A percentile compares a stretch with the other conserved stretches of the same genome.
phyloP scores from a whole-genome alignment of 2,113 vertebrate genomes.

The Triplophysa dalaica region DNA sequence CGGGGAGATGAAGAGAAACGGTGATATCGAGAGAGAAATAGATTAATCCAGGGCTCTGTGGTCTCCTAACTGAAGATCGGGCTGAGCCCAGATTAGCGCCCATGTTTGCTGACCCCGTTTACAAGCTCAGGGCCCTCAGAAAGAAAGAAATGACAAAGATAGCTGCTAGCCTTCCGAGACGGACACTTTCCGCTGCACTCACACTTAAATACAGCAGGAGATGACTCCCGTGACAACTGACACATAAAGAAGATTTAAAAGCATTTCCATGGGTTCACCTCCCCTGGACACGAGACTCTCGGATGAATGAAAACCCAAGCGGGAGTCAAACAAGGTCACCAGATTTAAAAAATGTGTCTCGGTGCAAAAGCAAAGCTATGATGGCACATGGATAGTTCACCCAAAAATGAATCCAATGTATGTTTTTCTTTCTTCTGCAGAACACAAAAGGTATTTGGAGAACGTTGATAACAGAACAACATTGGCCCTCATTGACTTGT shows the following conservation, averaged over 20 bases:
- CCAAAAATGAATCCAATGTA: too few relatives aligned
- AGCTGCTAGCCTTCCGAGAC: background rate
- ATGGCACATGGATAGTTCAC: background rate
- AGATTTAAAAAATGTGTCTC: slow-evolving; percentile 5
- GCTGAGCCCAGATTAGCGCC: slow-evolving; percentile 62
- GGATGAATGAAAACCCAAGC: background rate
- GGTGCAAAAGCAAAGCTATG: slow-evolving; percentile 19
- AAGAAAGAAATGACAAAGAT: slow-evolving; percentile 6
- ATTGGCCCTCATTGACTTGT: too few relatives aligned
- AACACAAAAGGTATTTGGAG: too few relatives aligned
- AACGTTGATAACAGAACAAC: too few relatives aligned
- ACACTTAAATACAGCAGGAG: background rate
- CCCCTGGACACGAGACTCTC: background rate
- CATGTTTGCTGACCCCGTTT: slow-evolving; percentile 41
- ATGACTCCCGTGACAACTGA: background rate
- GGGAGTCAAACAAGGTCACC: background rate
- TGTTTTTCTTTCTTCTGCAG: too few relatives aligned
- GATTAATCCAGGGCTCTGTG: slow-evolving; percentile 44
- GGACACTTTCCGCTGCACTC: background rate
- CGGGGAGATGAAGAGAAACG: slow-evolving; percentile 38
- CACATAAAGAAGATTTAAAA: slow-evolving; percentile 12
- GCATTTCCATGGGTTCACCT: slow-evolving; percentile 18
- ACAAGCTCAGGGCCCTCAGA: slow-evolving; percentile 1
- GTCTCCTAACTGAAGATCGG: slow-evolving; percentile 39
- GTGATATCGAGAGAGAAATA: slow-evolving; percentile 39